These are phyloP conservation scores for Phaenicophaeus curvirostris DNA, from an alignment of 2,797 vertebrate genomes.

Conservation along the genomic window DNA sequence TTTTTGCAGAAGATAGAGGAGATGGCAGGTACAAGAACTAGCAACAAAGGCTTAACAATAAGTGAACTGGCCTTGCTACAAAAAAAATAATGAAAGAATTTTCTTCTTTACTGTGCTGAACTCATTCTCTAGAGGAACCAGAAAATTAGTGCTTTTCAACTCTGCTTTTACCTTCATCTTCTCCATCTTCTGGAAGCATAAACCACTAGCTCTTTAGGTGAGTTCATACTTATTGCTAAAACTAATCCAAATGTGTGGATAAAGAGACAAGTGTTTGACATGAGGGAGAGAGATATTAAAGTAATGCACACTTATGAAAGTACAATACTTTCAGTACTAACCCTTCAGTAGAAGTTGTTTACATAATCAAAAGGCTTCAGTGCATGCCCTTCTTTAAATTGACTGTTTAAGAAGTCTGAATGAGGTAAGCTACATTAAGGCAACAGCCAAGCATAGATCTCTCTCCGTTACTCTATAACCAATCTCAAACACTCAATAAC, in stretches of 20 bases:
- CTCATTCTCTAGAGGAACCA: background rate
- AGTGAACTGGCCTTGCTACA: background rate
- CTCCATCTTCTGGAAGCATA: background rate
- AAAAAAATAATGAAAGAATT: background rate
- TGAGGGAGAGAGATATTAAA: background rate
- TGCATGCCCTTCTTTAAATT: background rate
- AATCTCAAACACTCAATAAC: background rate
- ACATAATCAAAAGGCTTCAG: background rate
- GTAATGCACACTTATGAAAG: background rate
- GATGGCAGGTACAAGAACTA: background rate
- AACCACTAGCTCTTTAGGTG: background rate
- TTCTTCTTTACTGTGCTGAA: background rate
- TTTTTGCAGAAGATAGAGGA: background rate
- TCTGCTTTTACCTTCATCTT: background rate
- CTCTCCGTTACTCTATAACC: background rate
- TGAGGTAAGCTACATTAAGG: background rate
- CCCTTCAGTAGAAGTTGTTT: background rate
- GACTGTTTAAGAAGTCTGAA: background rate
- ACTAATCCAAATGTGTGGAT: background rate
- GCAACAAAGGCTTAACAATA: background rate
- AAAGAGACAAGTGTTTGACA: background rate
- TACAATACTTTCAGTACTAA: background rate
- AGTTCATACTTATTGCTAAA: background rate
- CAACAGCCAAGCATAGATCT: background rate
- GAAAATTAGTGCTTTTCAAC: background rate